These are phyloP conservation scores for Panagrolaimus sp. DNA, from an alignment of 1,140 invertebrate species.

Conservation along the genomic window DNA sequence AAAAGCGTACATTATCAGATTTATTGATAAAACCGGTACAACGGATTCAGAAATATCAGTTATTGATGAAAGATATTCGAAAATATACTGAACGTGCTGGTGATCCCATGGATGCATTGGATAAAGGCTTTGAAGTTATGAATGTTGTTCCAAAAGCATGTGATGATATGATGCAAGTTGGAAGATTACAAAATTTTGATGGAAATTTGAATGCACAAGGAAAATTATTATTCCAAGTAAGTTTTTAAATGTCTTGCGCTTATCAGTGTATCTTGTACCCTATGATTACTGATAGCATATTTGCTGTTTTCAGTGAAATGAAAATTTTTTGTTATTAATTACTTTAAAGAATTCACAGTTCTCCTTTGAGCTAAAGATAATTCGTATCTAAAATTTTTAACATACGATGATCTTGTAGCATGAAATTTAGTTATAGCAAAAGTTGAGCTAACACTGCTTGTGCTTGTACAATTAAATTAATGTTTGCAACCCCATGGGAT, in stretches of 20 bases:
- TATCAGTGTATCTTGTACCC: too few relatives aligned
- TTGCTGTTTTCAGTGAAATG: too few relatives aligned
- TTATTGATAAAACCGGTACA: slow-evolving; percentile 96
- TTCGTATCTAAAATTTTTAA: too few relatives aligned
- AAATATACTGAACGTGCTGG: slow-evolving; percentile 65
- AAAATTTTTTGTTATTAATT: too few relatives aligned
- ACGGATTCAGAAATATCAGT: slow-evolving; percentile 93
- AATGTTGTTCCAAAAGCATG: slow-evolving; percentile 87
- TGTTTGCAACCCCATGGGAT: background rate
- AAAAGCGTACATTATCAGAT: slow-evolving; percentile 86
- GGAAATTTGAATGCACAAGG: slow-evolving; percentile 96
- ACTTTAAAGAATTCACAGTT: too few relatives aligned
- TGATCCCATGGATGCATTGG: slow-evolving; percentile 69
- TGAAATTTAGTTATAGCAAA: background rate
- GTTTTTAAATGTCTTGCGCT: too few relatives aligned
- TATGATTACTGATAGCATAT: too few relatives aligned
- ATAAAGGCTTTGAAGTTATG: slow-evolving; percentile 71
- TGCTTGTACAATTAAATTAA: background rate
- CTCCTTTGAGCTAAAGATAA: too few relatives aligned
- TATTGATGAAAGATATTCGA: slow-evolving; percentile 72
- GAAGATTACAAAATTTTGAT: slow-evolving; percentile 89
- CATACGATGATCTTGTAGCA: too few relatives aligned
- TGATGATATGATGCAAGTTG: slow-evolving; percentile 99
- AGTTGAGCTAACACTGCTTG: background rate
- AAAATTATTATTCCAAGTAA: slow-evolving; percentile 75